These are phyloP conservation scores for Neoseiulus cucumeris DNA, from an alignment of 1,140 invertebrate species.

Conservation along the genomic window DNA sequence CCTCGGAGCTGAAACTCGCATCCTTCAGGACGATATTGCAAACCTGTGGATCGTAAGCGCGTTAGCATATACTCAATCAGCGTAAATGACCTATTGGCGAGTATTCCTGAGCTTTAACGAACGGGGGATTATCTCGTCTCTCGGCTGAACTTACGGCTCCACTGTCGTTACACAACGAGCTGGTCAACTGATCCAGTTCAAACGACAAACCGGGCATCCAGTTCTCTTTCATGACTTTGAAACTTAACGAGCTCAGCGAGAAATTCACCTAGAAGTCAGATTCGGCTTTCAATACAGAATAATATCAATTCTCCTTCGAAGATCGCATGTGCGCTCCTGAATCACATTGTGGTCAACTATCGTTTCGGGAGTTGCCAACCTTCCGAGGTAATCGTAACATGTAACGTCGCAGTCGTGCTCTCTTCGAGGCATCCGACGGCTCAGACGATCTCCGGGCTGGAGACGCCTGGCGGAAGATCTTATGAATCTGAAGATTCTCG, in stretches of 20 bases:
- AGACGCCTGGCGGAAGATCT: neutral
- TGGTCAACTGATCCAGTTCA: neutral
- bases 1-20: slow-evolving; percentile 11
- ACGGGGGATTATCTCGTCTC: no score
- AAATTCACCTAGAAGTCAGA: neutral
- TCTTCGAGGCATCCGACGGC: no score
- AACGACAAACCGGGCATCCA: neutral
- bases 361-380: neutral
- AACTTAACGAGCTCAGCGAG: neutral
- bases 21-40: slow-evolving; percentile 13
- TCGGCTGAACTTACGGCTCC: slow-evolving; percentile 8
- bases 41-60: neutral
- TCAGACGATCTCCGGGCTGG: no score
- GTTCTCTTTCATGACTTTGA: neutral
- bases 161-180: neutral
- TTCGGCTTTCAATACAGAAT: no score
- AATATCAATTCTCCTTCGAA: no score
- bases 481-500: neutral
- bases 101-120: no score
- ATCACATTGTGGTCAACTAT: no score
- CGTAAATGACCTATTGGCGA: no score
- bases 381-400: neutral
- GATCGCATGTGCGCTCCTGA: no score
- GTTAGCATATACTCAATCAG: no score
- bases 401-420: neutral